Base-by-base conservation (phyloP, 2,888 invertebrate genomes). In the Herminia tarsipennalis region DNA sequence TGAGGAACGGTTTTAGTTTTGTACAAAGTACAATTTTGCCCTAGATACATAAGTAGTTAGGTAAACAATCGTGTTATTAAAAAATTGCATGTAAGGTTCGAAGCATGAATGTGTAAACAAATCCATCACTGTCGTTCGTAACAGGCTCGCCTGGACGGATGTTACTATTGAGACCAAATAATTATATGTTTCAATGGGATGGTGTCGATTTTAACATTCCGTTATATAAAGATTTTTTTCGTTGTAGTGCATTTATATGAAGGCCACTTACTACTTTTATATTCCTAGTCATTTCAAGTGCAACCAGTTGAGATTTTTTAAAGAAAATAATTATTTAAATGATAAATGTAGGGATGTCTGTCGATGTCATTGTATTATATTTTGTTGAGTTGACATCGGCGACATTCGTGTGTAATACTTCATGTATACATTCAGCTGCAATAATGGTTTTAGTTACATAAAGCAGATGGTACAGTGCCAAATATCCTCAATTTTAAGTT, bases 171-270 rank as follows among this genome's bases (percentile, higher is more conserved):
- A 90, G 88, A 90, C 90, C 90, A 89, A 89, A 86, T 88, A 79
- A 87, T 88, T 88, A 91, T 91, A 90, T 91, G 90, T 91, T 91
- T 81, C 76, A 78, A 71, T 74, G 89, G 78, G 85, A 89, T 90
- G 90, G 90, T 89, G 70, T 91, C 90, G 90, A 90, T 91, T 88
- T 88, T 90, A 90, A 86, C 90, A 91, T 90, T 91, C 90, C 90
- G 88, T 88, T 74, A 64, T 78, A 70, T 76, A 56, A 68, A 72
- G 69, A 28, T 75, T 77, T 72, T 49, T 64, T 80, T 82, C 70
- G 70, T 81, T 72, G 68, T 82, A 74, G 80, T 81, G 81, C 84
- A 86, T 88, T 86, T 88, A 85, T 78, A 80, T 78, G 71, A 86
- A 83, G 83, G 80, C 83, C 88, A 87, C 86, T 87, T 83, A 79